phyloP scores from a whole-genome alignment of 2,888 invertebrate species.

The Dastarcus helophoroides region DNA sequence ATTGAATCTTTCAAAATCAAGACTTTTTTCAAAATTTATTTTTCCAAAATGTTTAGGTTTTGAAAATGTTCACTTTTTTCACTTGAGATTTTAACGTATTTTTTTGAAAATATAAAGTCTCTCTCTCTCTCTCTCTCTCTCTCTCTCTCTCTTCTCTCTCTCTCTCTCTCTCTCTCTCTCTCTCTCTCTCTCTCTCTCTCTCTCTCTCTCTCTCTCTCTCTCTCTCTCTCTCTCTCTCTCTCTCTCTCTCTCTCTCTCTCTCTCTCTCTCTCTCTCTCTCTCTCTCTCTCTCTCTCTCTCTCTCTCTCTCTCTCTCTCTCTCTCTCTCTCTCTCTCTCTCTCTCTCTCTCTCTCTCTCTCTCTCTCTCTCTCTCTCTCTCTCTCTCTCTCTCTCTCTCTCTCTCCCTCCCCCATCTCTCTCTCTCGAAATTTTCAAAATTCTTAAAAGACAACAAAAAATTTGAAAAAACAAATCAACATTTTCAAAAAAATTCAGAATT shows the following conservation, averaged over 20 bases:
- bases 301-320: neutral
- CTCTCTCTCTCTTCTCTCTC: too few species aligned
- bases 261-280: conserved; percentile 1
- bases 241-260: neutral
- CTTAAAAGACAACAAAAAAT: too few species aligned
- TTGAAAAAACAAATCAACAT: too few species aligned
- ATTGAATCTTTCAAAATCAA: too few species aligned
- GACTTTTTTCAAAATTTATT: too few species aligned
- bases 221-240: conserved; percentile 1
- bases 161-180: neutral
- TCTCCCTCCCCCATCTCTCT: neutral
- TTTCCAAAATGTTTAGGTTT: too few species aligned
- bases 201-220: conserved; percentile 1
- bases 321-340: conserved; percentile 1
- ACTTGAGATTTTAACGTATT: too few species aligned
- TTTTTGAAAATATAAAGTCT: too few species aligned
- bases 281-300: conserved; percentile 1
- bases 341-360: neutral
- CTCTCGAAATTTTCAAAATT: too few species aligned
- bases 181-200: neutral
- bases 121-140: too few species aligned
- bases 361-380: neutral
- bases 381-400: conserved; percentile 2
- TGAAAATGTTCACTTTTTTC: too few species aligned
- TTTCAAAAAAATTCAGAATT: too few species aligned